Conservation (phyloP, 2,113 vertebrate species). For the Hippolais icterina region DNA sequence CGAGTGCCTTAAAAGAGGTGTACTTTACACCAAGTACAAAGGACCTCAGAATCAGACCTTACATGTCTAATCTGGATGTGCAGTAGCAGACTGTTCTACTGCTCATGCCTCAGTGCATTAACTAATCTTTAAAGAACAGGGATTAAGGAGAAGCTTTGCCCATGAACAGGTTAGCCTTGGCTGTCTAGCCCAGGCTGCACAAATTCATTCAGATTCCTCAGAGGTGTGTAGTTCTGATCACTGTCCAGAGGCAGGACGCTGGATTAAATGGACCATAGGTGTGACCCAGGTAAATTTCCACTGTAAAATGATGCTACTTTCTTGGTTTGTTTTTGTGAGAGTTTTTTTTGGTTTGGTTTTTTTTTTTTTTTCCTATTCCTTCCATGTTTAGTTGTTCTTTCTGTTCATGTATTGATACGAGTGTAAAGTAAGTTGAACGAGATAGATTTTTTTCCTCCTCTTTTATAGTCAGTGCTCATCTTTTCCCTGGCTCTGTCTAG, state of each 20-base stretch:
- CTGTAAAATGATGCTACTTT: not conserved
- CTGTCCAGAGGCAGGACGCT: not conserved
- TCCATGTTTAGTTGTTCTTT: not conserved
- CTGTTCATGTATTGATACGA: not conserved
- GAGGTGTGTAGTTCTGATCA: not conserved
- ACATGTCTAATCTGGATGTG: not conserved
- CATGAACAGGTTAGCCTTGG: not conserved
- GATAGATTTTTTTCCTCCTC: not conserved
- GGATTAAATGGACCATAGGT: not conserved
- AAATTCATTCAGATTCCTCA: not conserved
- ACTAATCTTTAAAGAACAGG: slow-evolving; percentile 30
- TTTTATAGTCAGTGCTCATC: not conserved
- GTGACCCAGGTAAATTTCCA: not conserved
- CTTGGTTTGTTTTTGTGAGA: not conserved
- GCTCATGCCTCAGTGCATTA: slow-evolving; percentile 26
- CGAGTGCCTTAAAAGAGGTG: not conserved
- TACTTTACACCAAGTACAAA: not conserved
- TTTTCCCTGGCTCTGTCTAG: not conserved
- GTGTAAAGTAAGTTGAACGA: not conserved
- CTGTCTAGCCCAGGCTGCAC: not conserved
- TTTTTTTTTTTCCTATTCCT: not conserved
- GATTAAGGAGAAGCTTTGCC: slow-evolving; percentile 37
- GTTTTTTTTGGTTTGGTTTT: no score
- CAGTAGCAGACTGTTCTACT: not conserved
- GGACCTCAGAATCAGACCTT: not conserved